Evolutionary conservation across 2,888 invertebrate genomes (phyloP).

Genomic region (Bedellia somnulentella): DNA sequence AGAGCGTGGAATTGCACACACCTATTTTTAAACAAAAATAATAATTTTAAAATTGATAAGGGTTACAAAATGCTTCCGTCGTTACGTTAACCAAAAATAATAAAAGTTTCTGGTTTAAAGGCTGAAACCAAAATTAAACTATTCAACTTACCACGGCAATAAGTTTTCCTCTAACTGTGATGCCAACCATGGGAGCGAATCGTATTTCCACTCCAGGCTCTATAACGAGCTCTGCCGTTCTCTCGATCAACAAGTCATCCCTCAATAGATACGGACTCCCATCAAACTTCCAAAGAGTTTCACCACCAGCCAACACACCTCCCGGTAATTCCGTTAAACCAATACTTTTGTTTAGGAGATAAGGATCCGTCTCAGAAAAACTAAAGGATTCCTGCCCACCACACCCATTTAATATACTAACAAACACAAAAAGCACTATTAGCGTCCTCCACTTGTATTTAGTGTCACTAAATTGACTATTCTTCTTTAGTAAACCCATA

Average conservation of each 20-base stretch:
- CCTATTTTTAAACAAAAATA: no score
- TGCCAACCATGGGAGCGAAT: slow-evolving; percentile 90
- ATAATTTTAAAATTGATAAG: no score
- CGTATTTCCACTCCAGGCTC: slow-evolving; percentile 89
- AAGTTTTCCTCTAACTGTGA: slow-evolving; percentile 88
- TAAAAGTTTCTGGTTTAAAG: no score
- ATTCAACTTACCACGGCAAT: slow-evolving; percentile 77
- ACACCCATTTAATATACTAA: slow-evolving; percentile 18
- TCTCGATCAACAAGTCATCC: slow-evolving; percentile 79
- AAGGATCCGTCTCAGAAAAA: slow-evolving; percentile 30
- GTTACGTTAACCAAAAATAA: no score
- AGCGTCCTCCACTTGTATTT: slow-evolving; percentile 57
- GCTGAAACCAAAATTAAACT: no score
- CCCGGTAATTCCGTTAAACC: slow-evolving; percentile 64
- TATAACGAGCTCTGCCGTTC: slow-evolving; percentile 77
- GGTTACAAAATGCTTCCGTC: no score
- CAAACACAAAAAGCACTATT: slow-evolving; percentile 16
- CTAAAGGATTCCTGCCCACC: slow-evolving; percentile 31
- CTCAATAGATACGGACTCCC: slow-evolving; percentile 76
- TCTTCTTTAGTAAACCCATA: slow-evolving; percentile 50
- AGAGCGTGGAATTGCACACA: no score
- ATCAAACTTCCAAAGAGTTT: slow-evolving; percentile 53
- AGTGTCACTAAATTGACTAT: slow-evolving; percentile 55
- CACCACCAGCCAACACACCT: slow-evolving; percentile 63
- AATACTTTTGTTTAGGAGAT: slow-evolving; percentile 38